Evolutionary conservation across 1,140 invertebrate genomes (phyloP).

Genomic region (Zaprionus lachaisei): DNA sequence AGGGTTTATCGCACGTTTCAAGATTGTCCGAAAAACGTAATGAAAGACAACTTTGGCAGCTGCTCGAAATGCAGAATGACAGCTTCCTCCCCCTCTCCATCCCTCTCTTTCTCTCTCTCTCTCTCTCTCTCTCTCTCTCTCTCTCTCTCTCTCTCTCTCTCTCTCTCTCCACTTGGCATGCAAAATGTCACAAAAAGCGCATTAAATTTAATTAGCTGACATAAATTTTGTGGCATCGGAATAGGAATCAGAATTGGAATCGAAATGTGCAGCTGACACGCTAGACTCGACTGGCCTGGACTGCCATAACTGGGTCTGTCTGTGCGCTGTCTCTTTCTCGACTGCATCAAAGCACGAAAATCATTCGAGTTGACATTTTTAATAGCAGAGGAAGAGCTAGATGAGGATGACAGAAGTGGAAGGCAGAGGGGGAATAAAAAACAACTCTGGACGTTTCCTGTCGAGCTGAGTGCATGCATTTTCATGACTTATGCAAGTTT

Average conservation of each 20-base stretch:
- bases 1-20: constrained; percentile 26
- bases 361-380: constrained; percentile 70
- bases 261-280: constrained; percentile 7
- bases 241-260: constrained; percentile 21
- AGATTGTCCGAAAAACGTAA: constrained; percentile 54
- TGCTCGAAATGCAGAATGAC: constrained; percentile 12
- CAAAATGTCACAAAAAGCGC: constrained; percentile 55
- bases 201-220: constrained; percentile 80
- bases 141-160: background rate
- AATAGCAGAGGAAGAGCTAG: constrained; percentile 44
- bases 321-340: background rate
- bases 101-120: background rate
- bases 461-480: constrained; percentile 58
- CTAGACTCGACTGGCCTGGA: background rate
- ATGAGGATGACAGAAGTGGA: constrained; percentile 29
- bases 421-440: constrained; percentile 12
- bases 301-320: background rate
- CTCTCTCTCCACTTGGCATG: background rate
- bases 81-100: background rate
- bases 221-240: constrained; percentile 59
- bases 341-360: constrained; percentile 48
- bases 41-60: constrained; percentile 51
- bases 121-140: no score
- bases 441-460: constrained; percentile 26
- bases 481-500: constrained; percentile 81